Conservation (phyloP, 2,113 vertebrate species). For the Equus quagga region DNA sequence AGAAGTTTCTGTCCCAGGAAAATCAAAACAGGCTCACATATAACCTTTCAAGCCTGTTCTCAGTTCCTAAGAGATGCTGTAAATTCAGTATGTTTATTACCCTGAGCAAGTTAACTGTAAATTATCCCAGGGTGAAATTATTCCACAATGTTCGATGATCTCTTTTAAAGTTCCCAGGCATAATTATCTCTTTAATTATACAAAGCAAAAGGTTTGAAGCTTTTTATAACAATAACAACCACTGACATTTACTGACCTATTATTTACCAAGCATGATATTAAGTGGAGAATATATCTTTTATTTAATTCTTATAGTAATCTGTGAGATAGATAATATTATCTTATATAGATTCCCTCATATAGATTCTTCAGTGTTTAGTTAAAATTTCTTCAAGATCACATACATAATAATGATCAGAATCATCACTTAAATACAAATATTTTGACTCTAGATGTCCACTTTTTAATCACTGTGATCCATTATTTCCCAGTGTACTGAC, state of each 20-base stretch:
- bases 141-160: neutral
- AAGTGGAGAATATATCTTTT: neutral
- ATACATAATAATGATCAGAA: neutral
- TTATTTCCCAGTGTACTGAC: neutral
- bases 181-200: neutral
- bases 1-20: neutral
- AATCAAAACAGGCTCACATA: neutral
- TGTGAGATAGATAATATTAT: neutral
- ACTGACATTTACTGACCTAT: neutral
- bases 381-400: neutral
- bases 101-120: neutral
- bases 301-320: neutral
- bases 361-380: neutral
- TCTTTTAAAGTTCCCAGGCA: neutral
- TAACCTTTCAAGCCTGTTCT: neutral
- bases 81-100: neutral
- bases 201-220: neutral
- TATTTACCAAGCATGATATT: neutral
- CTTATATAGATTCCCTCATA: neutral
- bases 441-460: neutral
- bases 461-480: neutral
- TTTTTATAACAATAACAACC: neutral
- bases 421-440: neutral
- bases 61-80: neutral
- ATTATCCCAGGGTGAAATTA: neutral